Conservation (phyloP, 2,888 invertebrate species). For the Lasioglossum vierecki region DNA sequence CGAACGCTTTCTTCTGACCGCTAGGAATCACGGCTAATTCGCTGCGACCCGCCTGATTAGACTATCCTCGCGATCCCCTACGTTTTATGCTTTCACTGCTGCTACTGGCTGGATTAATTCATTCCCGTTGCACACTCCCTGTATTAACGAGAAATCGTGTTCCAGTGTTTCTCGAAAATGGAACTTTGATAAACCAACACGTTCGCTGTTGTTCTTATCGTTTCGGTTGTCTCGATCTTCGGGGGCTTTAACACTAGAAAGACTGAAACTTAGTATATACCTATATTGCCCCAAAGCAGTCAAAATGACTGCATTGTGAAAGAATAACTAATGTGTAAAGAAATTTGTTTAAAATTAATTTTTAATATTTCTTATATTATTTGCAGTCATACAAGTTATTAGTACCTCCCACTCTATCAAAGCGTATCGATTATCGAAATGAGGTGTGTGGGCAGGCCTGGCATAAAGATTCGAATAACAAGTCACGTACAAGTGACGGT, state of each 20-base stretch:
- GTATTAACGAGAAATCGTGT: neutral
- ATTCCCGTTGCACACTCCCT: neutral
- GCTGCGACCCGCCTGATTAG: conserved; percentile 1
- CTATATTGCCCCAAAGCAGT: too few relatives aligned
- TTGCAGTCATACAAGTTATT: too few relatives aligned
- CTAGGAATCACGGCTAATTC: conserved; percentile 23
- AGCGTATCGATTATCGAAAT: too few relatives aligned
- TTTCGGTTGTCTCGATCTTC: neutral
- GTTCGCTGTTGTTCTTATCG: neutral
- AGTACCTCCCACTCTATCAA: too few relatives aligned
- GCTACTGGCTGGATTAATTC: neutral
- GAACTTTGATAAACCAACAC: neutral
- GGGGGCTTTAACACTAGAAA: neutral
- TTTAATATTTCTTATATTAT: too few relatives aligned
- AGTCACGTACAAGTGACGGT: too few relatives aligned
- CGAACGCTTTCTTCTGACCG: conserved; percentile 31
- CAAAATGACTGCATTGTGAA: too few relatives aligned
- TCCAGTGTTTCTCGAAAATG: neutral
- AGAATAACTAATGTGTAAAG: too few relatives aligned
- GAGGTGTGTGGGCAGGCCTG: too few relatives aligned
- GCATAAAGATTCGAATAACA: too few relatives aligned
- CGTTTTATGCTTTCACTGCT: neutral
- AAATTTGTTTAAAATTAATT: too few relatives aligned
- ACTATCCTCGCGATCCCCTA: neutral
- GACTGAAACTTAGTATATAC: too few relatives aligned